These are phyloP conservation scores for Sinopyrophorus schimmeli DNA, from an alignment of 2,888 invertebrate genomes.

Conservation along the genomic window DNA sequence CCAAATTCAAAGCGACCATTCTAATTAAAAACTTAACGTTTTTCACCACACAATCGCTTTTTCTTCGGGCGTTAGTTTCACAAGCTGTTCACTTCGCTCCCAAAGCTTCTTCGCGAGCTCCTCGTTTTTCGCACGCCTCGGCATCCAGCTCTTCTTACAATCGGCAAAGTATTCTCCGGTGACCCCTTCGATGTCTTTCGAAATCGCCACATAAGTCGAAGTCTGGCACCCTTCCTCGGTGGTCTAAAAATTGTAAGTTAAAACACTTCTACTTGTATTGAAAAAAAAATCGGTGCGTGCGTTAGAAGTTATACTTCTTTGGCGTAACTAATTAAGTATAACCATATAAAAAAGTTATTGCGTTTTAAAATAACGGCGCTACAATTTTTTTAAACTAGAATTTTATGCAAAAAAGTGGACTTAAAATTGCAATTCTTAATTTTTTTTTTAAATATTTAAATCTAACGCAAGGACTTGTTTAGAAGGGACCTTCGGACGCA, in stretches of 20 bases:
- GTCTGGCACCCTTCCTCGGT: conserved; percentile 66
- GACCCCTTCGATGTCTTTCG: conserved; percentile 71
- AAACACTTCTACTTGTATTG: not conserved
- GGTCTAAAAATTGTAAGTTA: conserved; percentile 66
- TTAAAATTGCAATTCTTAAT: too few species aligned
- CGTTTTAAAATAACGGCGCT: too few species aligned
- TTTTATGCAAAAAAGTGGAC: too few species aligned
- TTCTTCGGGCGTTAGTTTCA: conserved; percentile 68
- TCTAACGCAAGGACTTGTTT: too few species aligned
- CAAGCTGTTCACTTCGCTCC: conserved; percentile 77
- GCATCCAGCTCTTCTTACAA: conserved; percentile 57
- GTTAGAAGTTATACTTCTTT: not conserved
- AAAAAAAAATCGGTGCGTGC: not conserved
- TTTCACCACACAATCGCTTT: too few species aligned
- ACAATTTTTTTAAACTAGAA: too few species aligned
- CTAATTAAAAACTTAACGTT: not conserved
- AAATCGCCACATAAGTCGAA: conserved; percentile 69
- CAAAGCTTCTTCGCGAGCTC: conserved; percentile 74
- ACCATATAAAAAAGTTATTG: too few species aligned
- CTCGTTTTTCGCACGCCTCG: conserved; percentile 26
- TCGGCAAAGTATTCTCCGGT: conserved; percentile 81
- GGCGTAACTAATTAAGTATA: too few species aligned
- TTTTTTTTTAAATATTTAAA: too few species aligned
- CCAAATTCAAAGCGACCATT: too few species aligned
- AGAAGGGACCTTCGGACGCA: too few species aligned